Conservation (phyloP, 92 coral and sea anemone genomes). For the Paramuricea clavata region DNA sequence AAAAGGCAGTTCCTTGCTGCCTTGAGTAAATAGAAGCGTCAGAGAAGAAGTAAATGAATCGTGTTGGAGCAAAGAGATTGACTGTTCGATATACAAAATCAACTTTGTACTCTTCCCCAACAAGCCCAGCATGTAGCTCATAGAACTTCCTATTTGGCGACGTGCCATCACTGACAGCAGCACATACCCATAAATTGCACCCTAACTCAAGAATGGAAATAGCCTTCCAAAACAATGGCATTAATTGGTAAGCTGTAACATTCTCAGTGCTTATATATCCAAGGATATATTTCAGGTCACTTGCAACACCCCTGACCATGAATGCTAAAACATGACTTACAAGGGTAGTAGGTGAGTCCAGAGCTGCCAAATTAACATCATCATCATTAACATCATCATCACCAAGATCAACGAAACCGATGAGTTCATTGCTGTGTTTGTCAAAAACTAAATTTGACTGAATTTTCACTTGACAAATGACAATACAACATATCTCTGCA, state of each 20-base stretch:
- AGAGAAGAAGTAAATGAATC: slow-evolving; percentile 39
- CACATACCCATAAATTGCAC: background rate
- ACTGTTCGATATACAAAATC: slow-evolving; percentile 32
- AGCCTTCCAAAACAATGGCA: slow-evolving; percentile 6
- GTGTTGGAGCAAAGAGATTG: slow-evolving; percentile 43
- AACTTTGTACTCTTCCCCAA: background rate
- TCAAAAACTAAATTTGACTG: slow-evolving; percentile 37
- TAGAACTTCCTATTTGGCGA: slow-evolving; percentile 47
- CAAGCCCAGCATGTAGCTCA: background rate
- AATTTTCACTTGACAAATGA: slow-evolving; percentile 50
- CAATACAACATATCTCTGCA: slow-evolving; percentile 41
- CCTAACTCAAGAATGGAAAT: background rate
- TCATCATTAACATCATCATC: slow-evolving; percentile 45
- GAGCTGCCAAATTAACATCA: too few relatives aligned
- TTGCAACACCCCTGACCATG: slow-evolving; percentile 45
- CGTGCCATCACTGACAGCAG: slow-evolving; percentile 54
- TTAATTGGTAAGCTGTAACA: background rate
- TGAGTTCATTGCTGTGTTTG: slow-evolving; percentile 25
- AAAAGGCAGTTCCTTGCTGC: slow-evolving; percentile 21
- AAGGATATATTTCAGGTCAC: slow-evolving; percentile 19
- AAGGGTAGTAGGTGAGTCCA: too few relatives aligned
- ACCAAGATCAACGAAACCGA: slow-evolving; percentile 51
- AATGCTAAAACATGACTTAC: slow-evolving; percentile 45
- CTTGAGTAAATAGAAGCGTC: slow-evolving; percentile 3
- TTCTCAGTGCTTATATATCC: background rate